Percentiles rank a stretch among this genome's conserved stretches.
phyloP scores from a whole-genome alignment of 2,113 vertebrate species.

The Solea senegalensis region DNA sequence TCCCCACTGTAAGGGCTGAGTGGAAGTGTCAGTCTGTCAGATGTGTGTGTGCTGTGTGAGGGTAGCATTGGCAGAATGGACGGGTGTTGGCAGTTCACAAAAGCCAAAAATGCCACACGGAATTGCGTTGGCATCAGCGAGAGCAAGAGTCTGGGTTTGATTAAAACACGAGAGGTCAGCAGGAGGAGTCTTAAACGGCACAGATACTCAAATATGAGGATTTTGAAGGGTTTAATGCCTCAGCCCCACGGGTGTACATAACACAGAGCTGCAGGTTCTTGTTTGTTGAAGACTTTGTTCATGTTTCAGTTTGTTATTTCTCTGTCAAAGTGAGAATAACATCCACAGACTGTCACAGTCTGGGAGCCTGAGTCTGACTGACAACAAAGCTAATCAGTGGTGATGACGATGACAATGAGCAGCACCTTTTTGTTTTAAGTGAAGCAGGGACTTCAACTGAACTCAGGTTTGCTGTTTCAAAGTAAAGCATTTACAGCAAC shows the following conservation, averaged over 20 bases:
- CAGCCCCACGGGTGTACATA: too few species aligned
- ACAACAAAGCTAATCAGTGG: neutral
- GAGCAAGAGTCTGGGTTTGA: slow-evolving; percentile 24
- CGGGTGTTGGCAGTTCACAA: slow-evolving; percentile 38
- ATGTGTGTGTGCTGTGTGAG: slow-evolving; percentile 5
- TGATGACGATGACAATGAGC: neutral
- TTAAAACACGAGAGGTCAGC: slow-evolving; percentile 27
- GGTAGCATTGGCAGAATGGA: slow-evolving; percentile 25
- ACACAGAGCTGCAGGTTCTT: neutral
- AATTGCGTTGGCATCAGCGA: slow-evolving; percentile 28
- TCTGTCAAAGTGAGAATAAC: neutral
- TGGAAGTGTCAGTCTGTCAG: slow-evolving; percentile 68
- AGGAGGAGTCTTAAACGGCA: too few species aligned
- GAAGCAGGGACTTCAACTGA: neutral
- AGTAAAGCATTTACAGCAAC: neutral
- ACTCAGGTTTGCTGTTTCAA: neutral
- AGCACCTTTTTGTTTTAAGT: neutral
- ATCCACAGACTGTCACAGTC: neutral
- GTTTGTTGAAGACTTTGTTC: neutral
- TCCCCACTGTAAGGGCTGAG: slow-evolving; percentile 57
- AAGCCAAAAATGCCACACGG: slow-evolving; percentile 39
- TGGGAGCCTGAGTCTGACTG: neutral
- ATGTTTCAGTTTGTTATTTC: neutral
- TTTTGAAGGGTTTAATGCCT: too few species aligned
- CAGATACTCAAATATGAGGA: too few species aligned